Conservation (phyloP, 2,888 invertebrate species). For the Trisateles emortualis region DNA sequence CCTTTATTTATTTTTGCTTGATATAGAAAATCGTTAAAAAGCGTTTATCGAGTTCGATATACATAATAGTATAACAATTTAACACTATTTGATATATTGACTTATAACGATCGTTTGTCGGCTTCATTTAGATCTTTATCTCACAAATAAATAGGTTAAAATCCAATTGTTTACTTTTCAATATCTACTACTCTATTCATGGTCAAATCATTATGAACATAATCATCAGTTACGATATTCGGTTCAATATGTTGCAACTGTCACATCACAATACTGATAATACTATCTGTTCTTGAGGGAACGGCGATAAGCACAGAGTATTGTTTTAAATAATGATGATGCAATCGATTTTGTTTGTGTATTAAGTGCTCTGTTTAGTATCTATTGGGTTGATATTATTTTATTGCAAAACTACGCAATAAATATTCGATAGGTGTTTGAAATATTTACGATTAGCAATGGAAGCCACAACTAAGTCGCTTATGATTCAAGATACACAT, state of each 20-base stretch:
- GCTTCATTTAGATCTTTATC: too few relatives aligned
- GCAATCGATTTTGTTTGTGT: conserved; percentile 23
- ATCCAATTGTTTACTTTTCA: background rate
- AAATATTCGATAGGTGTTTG: too few relatives aligned
- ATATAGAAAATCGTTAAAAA: too few relatives aligned
- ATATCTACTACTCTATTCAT: background rate
- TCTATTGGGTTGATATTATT: background rate
- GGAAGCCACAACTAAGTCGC: too few relatives aligned
- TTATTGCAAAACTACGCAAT: background rate
- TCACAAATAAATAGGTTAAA: too few relatives aligned
- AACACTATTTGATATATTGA: too few relatives aligned
- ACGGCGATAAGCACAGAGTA: conserved; percentile 20
- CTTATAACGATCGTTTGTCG: too few relatives aligned
- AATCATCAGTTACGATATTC: conserved; percentile 4
- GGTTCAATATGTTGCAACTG: conserved; percentile 20
- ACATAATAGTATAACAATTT: too few relatives aligned
- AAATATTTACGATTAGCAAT: too few relatives aligned
- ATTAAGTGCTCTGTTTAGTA: background rate
- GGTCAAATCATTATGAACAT: conserved; percentile 3
- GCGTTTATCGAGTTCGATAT: too few relatives aligned
- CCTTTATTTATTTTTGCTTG: too few relatives aligned
- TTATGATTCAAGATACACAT: too few relatives aligned
- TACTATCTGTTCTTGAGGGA: conserved; percentile 23
- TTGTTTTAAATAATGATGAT: conserved; percentile 43
- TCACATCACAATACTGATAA: conserved; percentile 21